A percentile compares a stretch with the other conserved stretches of the same genome.
Evolutionary conservation across 92 coral and sea anemone genomes (phyloP).

Genomic region (Epizoanthus illoricatus): DNA sequence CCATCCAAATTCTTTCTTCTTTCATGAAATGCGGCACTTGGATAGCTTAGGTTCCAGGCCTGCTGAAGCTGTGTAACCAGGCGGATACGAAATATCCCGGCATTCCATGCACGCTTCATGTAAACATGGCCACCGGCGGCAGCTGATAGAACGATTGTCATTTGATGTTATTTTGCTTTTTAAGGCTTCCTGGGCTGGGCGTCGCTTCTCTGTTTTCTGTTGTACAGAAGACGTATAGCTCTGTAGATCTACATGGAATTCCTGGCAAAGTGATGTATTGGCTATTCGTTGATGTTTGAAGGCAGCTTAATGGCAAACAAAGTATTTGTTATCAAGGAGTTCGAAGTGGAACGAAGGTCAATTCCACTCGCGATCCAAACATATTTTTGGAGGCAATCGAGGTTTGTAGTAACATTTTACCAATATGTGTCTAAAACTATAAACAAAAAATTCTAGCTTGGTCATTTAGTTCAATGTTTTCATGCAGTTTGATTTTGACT

Average conservation of each 20-base stretch:
- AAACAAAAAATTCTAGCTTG: background rate
- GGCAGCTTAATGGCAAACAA: constrained; percentile 73
- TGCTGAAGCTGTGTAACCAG: constrained; percentile 16
- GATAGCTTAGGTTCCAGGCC: constrained; percentile 24
- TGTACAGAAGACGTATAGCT: background rate
- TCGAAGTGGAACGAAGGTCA: constrained; percentile 89
- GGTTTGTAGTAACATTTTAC: constrained; percentile 52
- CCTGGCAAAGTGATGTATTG: background rate
- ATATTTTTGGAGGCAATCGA: constrained; percentile 97
- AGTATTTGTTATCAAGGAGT: constrained; percentile 76
- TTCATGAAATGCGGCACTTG: constrained; percentile 25
- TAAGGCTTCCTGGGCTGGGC: background rate
- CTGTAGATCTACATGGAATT: background rate
- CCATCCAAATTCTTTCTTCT: constrained; percentile 5
- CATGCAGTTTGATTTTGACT: background rate
- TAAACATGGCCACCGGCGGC: constrained; percentile 41
- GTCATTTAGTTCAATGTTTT: background rate
- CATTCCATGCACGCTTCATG: constrained; percentile 15
- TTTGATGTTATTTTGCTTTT: background rate
- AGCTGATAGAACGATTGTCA: constrained; percentile 20
- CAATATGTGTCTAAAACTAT: background rate
- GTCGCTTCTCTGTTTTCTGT: background rate
- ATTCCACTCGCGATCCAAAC: constrained; percentile 97
- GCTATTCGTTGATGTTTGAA: background rate
- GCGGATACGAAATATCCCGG: background rate